phyloP scores from a whole-genome alignment of 2,797 vertebrate species.

The Tympanoctomys barrerae region DNA sequence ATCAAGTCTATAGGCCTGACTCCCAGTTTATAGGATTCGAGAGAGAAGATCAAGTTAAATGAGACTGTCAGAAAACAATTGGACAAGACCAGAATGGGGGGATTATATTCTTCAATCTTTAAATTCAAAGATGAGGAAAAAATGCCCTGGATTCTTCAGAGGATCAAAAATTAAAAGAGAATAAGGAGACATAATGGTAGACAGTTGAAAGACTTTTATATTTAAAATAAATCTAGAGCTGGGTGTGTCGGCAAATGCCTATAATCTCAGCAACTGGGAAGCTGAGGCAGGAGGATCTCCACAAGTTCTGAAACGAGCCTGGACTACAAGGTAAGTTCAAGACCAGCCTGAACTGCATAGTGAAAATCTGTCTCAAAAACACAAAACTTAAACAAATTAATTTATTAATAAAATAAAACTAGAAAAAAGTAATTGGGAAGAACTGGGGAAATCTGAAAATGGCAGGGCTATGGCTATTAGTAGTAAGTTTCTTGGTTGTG shows the following conservation, averaged over 20 bases:
- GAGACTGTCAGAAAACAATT: neutral
- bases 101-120: neutral
- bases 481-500: neutral
- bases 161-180: constrained; percentile 13
- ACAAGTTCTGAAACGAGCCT: neutral
- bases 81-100: neutral
- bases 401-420: neutral
- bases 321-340: neutral
- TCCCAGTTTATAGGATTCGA: neutral
- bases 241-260: neutral
- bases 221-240: neutral
- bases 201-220: neutral
- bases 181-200: neutral
- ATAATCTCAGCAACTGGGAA: neutral
- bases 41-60: neutral
- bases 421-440: neutral
- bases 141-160: neutral
- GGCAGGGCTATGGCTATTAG: neutral
- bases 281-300: neutral
- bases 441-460: neutral
- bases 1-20: neutral
- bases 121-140: neutral
- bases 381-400: neutral
- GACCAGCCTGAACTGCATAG: neutral
- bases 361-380: neutral